phyloP scores from a whole-genome alignment of 2,797 vertebrate genomes.

The Diglossa cyanea region DNA sequence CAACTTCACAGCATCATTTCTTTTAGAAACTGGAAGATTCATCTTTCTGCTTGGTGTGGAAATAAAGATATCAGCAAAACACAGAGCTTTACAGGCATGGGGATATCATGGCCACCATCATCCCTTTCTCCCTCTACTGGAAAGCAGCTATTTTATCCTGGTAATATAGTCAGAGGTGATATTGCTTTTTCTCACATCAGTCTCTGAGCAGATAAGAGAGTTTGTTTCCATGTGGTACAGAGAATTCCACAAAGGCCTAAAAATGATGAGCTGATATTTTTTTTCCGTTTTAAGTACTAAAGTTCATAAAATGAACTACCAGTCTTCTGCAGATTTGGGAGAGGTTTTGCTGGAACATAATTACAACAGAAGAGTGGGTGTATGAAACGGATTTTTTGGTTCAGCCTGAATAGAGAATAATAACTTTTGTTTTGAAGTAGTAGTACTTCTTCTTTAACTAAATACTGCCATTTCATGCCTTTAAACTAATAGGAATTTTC shows the following conservation, averaged over 20 bases:
- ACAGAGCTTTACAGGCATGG: not conserved
- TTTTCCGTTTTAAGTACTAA: not conserved
- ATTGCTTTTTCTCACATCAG: not conserved
- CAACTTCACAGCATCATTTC: not conserved
- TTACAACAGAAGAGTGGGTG: not conserved
- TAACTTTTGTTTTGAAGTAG: not conserved
- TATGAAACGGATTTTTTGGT: not conserved
- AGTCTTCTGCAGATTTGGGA: not conserved
- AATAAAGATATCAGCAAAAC: conserved; percentile 47
- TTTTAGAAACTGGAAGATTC: not conserved
- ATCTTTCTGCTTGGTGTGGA: not conserved
- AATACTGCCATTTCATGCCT: not conserved
- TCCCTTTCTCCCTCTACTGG: not conserved
- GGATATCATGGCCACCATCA: not conserved
- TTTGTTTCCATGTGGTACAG: not conserved
- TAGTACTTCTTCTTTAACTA: not conserved
- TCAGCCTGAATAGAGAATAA: not conserved
- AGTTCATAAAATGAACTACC: not conserved
- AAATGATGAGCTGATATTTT: not conserved
- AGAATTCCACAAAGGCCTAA: conserved; percentile 13
- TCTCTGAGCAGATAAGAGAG: conserved; percentile 26
- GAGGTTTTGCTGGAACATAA: not conserved
- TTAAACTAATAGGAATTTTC: not conserved
- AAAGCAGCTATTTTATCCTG: conserved; percentile 18
- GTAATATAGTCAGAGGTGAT: conserved; percentile 1